A percentile compares a stretch with the other conserved stretches of the same genome.
Conservation (phyloP, 2,888 invertebrate species). For the Neoitamus cyanurus region DNA sequence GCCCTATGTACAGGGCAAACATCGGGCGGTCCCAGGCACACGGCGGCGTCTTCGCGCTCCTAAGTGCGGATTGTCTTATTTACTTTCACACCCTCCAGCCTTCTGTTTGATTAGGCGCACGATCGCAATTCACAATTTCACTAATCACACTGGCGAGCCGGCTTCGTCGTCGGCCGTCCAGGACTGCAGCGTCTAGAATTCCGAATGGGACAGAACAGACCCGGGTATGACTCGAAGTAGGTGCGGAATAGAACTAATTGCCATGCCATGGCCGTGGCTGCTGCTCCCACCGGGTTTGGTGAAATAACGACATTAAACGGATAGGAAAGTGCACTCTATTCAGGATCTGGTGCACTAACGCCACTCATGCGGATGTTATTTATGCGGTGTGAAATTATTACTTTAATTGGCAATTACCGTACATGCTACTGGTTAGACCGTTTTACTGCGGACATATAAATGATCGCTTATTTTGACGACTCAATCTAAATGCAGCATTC, state of each 20-base stretch:
- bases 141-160: not conserved
- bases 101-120: constrained; percentile 34
- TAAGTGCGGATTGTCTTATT: constrained; percentile 15
- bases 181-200: not conserved
- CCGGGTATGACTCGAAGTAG: not conserved
- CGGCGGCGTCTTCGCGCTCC: not conserved
- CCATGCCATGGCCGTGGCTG: not conserved
- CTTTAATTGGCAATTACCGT: constrained; percentile 30
- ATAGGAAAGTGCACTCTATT: not conserved
- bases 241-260: constrained; percentile 30
- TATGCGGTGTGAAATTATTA: constrained; percentile 45
- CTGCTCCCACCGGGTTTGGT: not conserved
- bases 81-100: constrained; percentile 41
- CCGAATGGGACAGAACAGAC: not conserved
- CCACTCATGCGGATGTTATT: constrained; percentile 7
- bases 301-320: not conserved
- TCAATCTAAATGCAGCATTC: not conserved
- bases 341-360: not conserved
- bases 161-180: not conserved
- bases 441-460: not conserved
- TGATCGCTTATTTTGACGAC: not conserved
- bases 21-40: not conserved
- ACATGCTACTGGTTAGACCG: not conserved
- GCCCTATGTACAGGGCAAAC: constrained; percentile 16
- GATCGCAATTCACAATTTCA: not conserved